Base-by-base conservation (phyloP, 2,113 vertebrate genomes). In the Theristicus caerulescens region DNA sequence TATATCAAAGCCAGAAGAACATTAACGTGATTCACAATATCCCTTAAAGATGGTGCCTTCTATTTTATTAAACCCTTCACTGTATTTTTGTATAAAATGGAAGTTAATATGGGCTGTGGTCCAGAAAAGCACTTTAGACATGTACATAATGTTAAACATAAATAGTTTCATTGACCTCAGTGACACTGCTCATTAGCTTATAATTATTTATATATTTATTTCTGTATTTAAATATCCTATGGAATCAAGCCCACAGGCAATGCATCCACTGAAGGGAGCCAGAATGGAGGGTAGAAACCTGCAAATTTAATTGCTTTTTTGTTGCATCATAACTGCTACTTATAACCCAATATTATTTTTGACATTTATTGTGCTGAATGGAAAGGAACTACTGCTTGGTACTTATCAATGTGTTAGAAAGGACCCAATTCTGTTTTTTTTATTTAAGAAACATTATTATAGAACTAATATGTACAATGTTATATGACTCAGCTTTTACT, bases 21-120 rank as follows among this genome's bases (percentile, higher is more conserved):
- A 8, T 46, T 96, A 94, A 92, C 57, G 69, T 95, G 85, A 88
- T 96, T 97, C 97, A 97, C 97, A 97, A 88, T 97, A 96, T 96
- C 76, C 69, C 83, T 86, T 96, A 96, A 96, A 89, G 86, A 96
- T 93, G 93, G 72, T 97, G 88, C 94, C 90, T 36, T 96, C 84
- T 97, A 40, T 98, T 97, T 96, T 96, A 97, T 94, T 96, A 96
- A 97, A 95, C 61, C 64, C 13, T 64, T 92, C 47, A 31, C 62
- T 79, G 16, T 77, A 31, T 89, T 96, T 96, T 94, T 91, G 19
- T 93, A 59, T 78, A 67, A 95, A 96, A 90, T 52, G 62, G 76
- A 89, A 96, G 80, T 78, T 92, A 84, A 22, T 86, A 12, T 89
- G 93, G 95, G 97, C 97, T 87, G 22, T 67, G 54, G 77, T 97